Base-by-base conservation (phyloP, 2,888 invertebrate genomes). In the Orthonychiurus folsomi region DNA sequence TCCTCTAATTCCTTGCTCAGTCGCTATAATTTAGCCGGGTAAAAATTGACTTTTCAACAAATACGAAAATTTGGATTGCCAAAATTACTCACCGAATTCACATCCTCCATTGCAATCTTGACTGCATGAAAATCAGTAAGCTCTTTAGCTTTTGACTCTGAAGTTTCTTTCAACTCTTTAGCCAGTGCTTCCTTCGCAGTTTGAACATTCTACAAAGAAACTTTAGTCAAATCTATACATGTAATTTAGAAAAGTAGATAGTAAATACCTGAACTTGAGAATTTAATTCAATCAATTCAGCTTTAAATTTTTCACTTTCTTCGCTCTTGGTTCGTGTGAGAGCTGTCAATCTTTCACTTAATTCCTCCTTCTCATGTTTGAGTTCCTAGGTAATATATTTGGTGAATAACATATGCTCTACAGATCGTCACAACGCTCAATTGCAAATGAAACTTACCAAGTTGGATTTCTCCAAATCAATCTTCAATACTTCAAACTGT, bases 121-220 rank as follows among this genome's bases (percentile, higher is more conserved):
- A 53, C 63, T 3, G 59, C 28, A 55, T 53, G 47, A 55, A 61
- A 50, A 24, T 60, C 25, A 63, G 64, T 50, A 59, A 69, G 61
- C 56, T 70, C 64, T 15, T 50, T 64, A 12, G 62, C 62, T 47
- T 66, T 52, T 15, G 27, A 58, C n/a, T 63, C 62, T 27, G 70
- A 54, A 26, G 70, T 67, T 25, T 60, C 20, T 24, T 65, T 66
- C 56, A 72, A 50, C 21, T 65, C 68, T 53, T 65, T 57, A 27
- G 70, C 70, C n/a, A 67, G 47, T 3, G 63, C 53, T 18, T 62
- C 47, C 52, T 69, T 72, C 28, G 68, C 63, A 55, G 60, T 64
- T 64, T 69, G 68, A 9, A 66, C 60, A 59, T 37, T 61, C 72
- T 72, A 50, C 23, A 62, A n/a, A 48, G 48, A 61, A 21, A 3